phyloP scores from a whole-genome alignment of 2,797 vertebrate species.

The Eulemur rubriventer region DNA sequence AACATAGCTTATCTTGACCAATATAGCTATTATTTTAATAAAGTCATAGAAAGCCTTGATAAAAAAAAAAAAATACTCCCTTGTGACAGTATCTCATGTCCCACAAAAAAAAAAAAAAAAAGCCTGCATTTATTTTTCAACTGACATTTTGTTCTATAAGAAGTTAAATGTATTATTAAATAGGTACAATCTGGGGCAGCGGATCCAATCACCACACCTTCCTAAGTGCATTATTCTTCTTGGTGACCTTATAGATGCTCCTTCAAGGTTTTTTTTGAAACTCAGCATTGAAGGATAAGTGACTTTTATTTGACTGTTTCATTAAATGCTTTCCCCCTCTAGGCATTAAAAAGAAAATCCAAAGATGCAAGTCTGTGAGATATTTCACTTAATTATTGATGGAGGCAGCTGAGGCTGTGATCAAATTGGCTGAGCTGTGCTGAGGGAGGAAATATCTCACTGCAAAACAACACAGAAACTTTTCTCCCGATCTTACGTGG shows the following conservation, averaged over 20 bases:
- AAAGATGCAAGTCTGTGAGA: not conserved
- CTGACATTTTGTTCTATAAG: not conserved
- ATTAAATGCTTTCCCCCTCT: slow-evolving; percentile 38
- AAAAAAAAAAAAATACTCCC: not conserved
- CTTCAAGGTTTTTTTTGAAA: not conserved
- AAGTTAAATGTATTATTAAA: not conserved
- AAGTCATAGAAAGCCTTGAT: not conserved
- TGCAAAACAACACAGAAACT: not conserved
- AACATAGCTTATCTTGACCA: not conserved
- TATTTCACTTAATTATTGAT: slow-evolving; percentile 45
- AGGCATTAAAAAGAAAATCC: slow-evolving; percentile 36
- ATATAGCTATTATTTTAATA: not conserved
- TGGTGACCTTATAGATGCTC: not conserved
- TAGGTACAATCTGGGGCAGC: not conserved
- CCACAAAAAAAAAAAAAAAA: not conserved
- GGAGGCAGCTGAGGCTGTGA: not conserved
- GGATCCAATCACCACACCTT: not conserved
- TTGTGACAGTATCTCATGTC: not conserved
- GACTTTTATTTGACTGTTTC: not conserved
- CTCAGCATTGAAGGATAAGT: slow-evolving; percentile 31
- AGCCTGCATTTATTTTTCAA: not conserved
- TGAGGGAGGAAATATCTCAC: not conserved
- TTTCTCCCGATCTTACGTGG: not conserved
- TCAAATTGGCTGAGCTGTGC: slow-evolving; percentile 7
- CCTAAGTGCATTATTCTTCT: not conserved